Evolutionary conservation across 1,140 invertebrate species (phyloP).

Genomic region (Platyura marginata): DNA sequence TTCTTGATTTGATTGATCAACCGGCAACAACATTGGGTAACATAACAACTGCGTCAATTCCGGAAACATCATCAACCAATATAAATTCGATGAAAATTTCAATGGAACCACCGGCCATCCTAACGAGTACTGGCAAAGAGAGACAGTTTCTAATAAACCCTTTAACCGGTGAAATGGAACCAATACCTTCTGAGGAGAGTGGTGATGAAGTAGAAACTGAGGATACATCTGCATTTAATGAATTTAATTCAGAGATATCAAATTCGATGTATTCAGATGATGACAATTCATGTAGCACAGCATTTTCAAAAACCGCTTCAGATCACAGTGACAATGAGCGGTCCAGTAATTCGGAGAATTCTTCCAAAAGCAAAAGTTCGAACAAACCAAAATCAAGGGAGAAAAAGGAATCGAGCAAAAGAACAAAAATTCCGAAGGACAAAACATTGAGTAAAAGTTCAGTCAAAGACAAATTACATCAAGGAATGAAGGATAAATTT

Average conservation of each 20-base stretch:
- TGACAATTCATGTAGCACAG: slow-evolving; percentile 26
- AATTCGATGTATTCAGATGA: slow-evolving; percentile 40
- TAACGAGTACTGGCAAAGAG: slow-evolving; percentile 30
- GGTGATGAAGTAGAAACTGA: slow-evolving; percentile 28
- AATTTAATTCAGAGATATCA: slow-evolving; percentile 21
- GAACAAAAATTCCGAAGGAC: slow-evolving; percentile 21
- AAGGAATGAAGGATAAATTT: slow-evolving; percentile 25
- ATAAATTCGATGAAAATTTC: not conserved
- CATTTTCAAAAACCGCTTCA: slow-evolving; percentile 13
- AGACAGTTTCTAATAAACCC: slow-evolving; percentile 72
- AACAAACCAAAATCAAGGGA: slow-evolving; percentile 29
- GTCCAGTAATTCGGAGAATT: slow-evolving; percentile 17
- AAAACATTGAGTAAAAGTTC: slow-evolving; percentile 15
- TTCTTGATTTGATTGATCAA: slow-evolving; percentile 20
- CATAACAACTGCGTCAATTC: not conserved
- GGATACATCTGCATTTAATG: slow-evolving; percentile 21
- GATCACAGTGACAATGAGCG: slow-evolving; percentile 36
- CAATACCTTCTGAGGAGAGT: slow-evolving; percentile 46
- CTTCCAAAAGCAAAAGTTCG: slow-evolving; percentile 21
- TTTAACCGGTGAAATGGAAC: slow-evolving; percentile 67
- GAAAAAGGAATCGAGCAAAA: slow-evolving; percentile 12
- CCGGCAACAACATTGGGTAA: not conserved
- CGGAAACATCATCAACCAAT: slow-evolving; percentile 2
- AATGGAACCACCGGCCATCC: slow-evolving; percentile 7
- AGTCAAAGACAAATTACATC: slow-evolving; percentile 17